Conservation (phyloP, 2,888 invertebrate species). For the Anagyrus pseudococci region DNA sequence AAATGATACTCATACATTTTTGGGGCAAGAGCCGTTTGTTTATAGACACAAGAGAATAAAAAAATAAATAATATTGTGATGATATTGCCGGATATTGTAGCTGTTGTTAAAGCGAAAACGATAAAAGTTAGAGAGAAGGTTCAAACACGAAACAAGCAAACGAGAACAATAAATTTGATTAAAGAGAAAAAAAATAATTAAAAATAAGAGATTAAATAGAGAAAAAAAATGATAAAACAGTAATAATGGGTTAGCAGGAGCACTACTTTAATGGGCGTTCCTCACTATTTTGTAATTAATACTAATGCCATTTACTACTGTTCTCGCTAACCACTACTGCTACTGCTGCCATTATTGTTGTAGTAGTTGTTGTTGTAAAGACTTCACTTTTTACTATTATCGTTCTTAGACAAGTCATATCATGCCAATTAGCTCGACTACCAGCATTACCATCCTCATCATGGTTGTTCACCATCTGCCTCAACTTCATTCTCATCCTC, state of each 20-base stretch:
- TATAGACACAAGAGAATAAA: background rate
- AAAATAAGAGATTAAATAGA: background rate
- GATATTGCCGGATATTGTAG: conserved; percentile 25
- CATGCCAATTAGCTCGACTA: conserved; percentile 24
- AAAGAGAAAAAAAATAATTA: conserved; percentile 14
- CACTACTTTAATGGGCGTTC: conserved; percentile 33
- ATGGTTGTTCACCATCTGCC: conserved; percentile 10
- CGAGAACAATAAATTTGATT: conserved; percentile 29
- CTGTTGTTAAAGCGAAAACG: conserved; percentile 12
- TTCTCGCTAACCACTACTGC: conserved; percentile 34
- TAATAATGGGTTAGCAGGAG: conserved; percentile 38
- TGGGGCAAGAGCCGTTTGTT: background rate
- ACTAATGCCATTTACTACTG: conserved; percentile 36
- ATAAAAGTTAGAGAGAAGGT: conserved; percentile 6
- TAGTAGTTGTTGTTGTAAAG: conserved; percentile 31
- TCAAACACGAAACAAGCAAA: conserved; percentile 17
- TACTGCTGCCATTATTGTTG: conserved; percentile 28
- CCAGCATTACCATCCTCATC: conserved; percentile 10
- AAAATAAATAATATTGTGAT: conserved; percentile 10
- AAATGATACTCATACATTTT: background rate
- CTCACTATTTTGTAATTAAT: conserved; percentile 38
- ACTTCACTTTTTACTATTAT: conserved; percentile 36
- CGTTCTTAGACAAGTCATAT: conserved; percentile 24
- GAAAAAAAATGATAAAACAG: conserved; percentile 1
- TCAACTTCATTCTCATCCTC: conserved; percentile 20